Conservation (phyloP, 2,797 vertebrate genomes). For the Mareca strepera region DNA sequence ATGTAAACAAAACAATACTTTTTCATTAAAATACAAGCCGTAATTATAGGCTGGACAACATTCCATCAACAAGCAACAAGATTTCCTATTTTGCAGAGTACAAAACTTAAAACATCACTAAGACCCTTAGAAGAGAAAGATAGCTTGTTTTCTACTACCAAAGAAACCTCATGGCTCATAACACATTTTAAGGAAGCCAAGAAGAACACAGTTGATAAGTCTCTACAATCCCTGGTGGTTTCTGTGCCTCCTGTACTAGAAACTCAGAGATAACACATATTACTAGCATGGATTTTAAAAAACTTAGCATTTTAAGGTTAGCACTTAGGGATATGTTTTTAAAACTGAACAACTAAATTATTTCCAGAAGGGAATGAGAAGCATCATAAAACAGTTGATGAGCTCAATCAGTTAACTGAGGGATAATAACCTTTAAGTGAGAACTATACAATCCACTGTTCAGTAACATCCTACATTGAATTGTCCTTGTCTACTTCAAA, state of each 20-base stretch:
- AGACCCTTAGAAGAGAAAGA: not conserved
- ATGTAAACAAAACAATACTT: slow-evolving; percentile 3
- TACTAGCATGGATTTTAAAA: not conserved
- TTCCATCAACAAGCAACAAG: not conserved
- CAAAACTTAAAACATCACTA: not conserved
- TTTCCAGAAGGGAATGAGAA: not conserved
- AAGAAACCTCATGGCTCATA: not conserved
- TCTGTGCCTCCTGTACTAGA: not conserved
- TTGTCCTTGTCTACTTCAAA: not conserved
- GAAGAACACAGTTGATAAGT: not conserved
- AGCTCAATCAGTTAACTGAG: not conserved
- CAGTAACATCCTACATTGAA: not conserved
- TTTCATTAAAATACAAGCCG: not conserved
- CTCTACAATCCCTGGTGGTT: not conserved
- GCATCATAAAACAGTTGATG: not conserved
- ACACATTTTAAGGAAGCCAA: not conserved
- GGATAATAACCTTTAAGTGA: not conserved
- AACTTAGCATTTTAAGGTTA: not conserved
- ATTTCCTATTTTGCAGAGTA: not conserved
- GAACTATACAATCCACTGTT: not conserved
- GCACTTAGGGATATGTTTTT: not conserved
- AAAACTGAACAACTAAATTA: not conserved
- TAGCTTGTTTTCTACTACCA: not conserved
- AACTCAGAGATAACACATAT: not conserved
- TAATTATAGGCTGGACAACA: not conserved